Percentiles rank a stretch among this genome's conserved stretches.
phyloP scores from a whole-genome alignment of 2,888 invertebrate species.

The Sarcophaga carnaria region DNA sequence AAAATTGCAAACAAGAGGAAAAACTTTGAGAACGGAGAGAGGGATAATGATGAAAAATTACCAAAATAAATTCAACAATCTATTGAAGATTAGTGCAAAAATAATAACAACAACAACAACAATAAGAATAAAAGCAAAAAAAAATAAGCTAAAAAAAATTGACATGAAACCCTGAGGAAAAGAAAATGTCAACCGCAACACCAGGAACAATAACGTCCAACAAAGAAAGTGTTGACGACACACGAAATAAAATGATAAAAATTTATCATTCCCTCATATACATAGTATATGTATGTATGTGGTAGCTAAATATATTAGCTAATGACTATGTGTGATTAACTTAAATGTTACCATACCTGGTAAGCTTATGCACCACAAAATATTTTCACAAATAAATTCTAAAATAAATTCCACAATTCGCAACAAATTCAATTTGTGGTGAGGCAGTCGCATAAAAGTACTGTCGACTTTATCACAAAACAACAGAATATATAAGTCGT shows the following conservation, averaged over 20 bases:
- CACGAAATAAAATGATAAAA: constrained; percentile 33
- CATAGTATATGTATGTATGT: background rate
- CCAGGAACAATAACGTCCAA: background rate
- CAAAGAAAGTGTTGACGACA: constrained; percentile 8
- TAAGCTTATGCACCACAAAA: too few species aligned
- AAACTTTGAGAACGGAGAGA: background rate
- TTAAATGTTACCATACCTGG: too few species aligned
- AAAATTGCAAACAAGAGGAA: background rate
- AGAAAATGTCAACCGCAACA: background rate
- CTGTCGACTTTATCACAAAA: too few species aligned
- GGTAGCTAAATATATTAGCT: too few species aligned
- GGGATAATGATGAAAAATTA: constrained; percentile 31
- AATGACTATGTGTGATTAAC: too few species aligned
- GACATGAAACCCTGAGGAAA: background rate
- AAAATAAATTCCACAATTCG: too few species aligned
- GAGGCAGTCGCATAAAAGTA: too few species aligned
- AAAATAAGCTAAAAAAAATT: background rate
- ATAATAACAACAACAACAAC: background rate
- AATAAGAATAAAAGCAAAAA: background rate
- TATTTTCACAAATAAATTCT: too few species aligned
- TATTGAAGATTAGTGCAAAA: constrained; percentile 25
- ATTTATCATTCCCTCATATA: constrained; percentile 25
- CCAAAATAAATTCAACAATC: constrained; percentile 53
- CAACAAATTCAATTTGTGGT: too few species aligned
- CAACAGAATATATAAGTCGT: too few species aligned